Conservation (phyloP, 2,113 vertebrate genomes). For the Thamnaconus septentrionalis region DNA sequence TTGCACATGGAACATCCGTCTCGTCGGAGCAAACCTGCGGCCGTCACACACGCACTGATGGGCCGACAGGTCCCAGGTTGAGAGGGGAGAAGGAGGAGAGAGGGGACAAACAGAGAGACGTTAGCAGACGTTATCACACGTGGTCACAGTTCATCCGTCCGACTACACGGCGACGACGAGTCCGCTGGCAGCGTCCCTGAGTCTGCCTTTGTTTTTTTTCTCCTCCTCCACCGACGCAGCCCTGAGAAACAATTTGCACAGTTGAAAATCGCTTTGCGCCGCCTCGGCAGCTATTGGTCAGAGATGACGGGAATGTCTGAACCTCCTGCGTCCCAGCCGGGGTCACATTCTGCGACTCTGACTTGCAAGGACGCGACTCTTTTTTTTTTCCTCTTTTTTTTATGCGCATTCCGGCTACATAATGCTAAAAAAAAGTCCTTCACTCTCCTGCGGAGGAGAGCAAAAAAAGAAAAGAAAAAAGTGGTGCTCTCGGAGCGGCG, state of each 20-base stretch:
- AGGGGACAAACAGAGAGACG: conserved; percentile 27
- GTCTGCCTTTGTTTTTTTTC: conserved; percentile 5
- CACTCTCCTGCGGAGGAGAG: conserved; percentile 32
- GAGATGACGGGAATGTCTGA: no score
- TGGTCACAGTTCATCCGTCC: no score
- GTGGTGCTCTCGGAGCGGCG: not conserved
- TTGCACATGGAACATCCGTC: conserved; percentile 32
- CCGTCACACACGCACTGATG: conserved; percentile 62
- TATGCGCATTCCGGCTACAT: not conserved
- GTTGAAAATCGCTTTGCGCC: conserved; percentile 13
- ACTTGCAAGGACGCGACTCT: conserved; percentile 8
- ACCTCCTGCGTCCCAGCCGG: not conserved
- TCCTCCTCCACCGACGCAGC: conserved; percentile 2
- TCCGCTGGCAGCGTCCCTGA: not conserved
- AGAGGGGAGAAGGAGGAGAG: conserved; percentile 26
- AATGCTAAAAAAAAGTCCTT: conserved; percentile 35
- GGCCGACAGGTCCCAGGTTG: conserved; percentile 52
- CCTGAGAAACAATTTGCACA: conserved; percentile 36
- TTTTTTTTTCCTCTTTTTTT: not conserved
- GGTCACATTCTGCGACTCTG: conserved; percentile 13
- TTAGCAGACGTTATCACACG: conserved; percentile 25
- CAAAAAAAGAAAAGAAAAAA: conserved; percentile 18
- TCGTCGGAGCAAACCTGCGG: conserved; percentile 59
- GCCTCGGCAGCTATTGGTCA: not conserved
- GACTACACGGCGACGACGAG: no score